Evolutionary conservation across 2,888 invertebrate species (phyloP).

Genomic region (Synergus japonicus): DNA sequence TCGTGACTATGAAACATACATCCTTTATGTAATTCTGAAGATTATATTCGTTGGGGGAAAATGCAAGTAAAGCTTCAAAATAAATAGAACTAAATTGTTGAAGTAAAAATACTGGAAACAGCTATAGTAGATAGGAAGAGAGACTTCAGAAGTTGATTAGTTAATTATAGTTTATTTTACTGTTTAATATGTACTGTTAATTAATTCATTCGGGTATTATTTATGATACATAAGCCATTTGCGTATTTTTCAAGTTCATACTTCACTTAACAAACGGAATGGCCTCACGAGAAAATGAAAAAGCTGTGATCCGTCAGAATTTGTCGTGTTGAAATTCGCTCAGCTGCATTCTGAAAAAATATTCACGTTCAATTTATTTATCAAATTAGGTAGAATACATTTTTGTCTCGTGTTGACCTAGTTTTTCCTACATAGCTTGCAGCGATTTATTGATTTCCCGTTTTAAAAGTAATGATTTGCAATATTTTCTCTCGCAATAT

Average conservation of each 20-base stretch:
- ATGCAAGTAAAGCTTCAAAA: too few species aligned
- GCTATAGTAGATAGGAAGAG: too few species aligned
- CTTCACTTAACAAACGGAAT: constrained; percentile 3
- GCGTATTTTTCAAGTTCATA: not conserved
- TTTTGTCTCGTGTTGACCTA: constrained; percentile 28
- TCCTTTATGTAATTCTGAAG: too few species aligned
- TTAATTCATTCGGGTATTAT: constrained; percentile 8
- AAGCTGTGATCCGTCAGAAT: constrained; percentile 27
- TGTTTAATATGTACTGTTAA: too few species aligned
- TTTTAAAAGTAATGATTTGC: constrained; percentile 22
- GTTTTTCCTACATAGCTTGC: constrained; percentile 8
- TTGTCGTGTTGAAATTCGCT: constrained; percentile 26
- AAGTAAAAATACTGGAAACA: too few species aligned
- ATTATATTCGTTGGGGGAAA: too few species aligned
- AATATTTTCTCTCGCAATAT: constrained; percentile 29
- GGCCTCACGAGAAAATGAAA: not conserved
- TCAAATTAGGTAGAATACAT: constrained; percentile 37
- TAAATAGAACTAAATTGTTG: too few species aligned
- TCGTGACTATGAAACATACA: too few species aligned
- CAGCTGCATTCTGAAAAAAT: constrained; percentile 24
- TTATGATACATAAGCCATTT: not conserved
- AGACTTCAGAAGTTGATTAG: too few species aligned
- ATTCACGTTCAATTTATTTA: constrained; percentile 35
- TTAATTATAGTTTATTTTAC: too few species aligned
- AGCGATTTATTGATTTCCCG: constrained; percentile 23